Evolutionary conservation across 2,797 vertebrate genomes (phyloP).

Genomic region (Falco concolor): DNA sequence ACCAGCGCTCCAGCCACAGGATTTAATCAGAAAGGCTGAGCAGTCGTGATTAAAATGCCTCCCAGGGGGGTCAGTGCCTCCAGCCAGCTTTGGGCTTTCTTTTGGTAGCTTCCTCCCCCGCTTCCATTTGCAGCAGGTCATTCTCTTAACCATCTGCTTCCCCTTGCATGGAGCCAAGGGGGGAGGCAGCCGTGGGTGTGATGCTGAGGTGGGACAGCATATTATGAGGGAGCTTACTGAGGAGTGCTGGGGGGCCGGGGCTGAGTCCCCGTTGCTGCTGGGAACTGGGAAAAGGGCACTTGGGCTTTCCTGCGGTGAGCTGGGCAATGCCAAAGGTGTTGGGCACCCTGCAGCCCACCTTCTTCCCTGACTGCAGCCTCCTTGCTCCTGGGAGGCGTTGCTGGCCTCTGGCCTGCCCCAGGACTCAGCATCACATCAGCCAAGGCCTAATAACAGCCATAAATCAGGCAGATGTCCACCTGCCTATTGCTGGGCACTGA

Average conservation of each 20-base stretch:
- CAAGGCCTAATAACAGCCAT: background rate
- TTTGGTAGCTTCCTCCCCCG: background rate
- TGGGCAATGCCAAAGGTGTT: background rate
- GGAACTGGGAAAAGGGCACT: accelerated
- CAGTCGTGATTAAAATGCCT: slow-evolving; percentile 45
- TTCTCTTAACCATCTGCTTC: slow-evolving; percentile 63
- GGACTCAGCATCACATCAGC: background rate
- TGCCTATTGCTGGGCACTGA: background rate
- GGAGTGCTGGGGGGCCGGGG: background rate
- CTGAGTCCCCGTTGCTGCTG: background rate
- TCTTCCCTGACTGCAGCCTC: background rate
- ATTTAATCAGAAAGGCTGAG: slow-evolving; percentile 62
- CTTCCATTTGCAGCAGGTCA: background rate
- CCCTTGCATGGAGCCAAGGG: background rate
- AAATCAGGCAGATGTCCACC: background rate
- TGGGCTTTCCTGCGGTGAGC: background rate
- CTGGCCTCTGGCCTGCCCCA: background rate
- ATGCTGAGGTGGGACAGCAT: background rate
- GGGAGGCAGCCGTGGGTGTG: background rate
- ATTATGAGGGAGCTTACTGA: background rate
- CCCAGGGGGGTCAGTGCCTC: slow-evolving; percentile 44
- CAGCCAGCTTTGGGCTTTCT: slow-evolving; percentile 48
- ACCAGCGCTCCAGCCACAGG: slow-evolving; percentile 19
- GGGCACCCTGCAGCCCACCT: background rate
- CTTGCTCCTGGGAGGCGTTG: background rate